phyloP scores from a whole-genome alignment of 2,888 invertebrate species.

The Dryomyza anilis region DNA sequence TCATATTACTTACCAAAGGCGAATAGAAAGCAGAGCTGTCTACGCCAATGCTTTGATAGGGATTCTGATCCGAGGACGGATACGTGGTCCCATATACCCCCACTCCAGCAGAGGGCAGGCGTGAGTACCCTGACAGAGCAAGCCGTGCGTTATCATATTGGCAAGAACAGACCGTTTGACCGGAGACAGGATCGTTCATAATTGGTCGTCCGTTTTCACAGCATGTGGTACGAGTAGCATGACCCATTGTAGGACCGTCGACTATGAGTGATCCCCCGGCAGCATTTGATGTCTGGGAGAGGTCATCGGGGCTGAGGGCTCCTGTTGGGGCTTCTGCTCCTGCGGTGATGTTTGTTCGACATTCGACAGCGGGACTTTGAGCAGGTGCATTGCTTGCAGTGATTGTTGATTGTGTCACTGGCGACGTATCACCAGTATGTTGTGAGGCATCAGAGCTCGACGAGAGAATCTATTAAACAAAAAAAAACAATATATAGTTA shows the following conservation, averaged over 20 bases:
- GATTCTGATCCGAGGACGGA: conserved; percentile 89
- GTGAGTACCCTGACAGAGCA: conserved; percentile 81
- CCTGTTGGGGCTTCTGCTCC: conserved; percentile 70
- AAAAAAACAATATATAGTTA: too few relatives aligned
- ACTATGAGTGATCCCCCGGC: not conserved
- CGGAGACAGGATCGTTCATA: conserved; percentile 90
- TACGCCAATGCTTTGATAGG: conserved; percentile 90
- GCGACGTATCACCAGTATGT: conserved; percentile 44
- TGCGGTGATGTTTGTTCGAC: conserved; percentile 58
- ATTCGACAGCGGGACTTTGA: conserved; percentile 59
- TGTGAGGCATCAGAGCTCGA: conserved; percentile 46
- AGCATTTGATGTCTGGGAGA: conserved; percentile 59
- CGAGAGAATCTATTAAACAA: conserved; percentile 51
- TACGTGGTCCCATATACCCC: conserved; percentile 86
- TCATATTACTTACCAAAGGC: conserved; percentile 82
- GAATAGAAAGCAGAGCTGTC: conserved; percentile 96
- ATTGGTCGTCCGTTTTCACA: conserved; percentile 91
- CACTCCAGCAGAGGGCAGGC: conserved; percentile 77
- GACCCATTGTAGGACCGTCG: conserved; percentile 28
- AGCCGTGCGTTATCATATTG: conserved; percentile 89
- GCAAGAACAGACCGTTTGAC: conserved; percentile 92
- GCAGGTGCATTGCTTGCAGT: conserved; percentile 50
- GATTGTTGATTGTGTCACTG: too few relatives aligned
- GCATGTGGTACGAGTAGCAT: conserved; percentile 62
- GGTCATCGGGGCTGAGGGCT: conserved; percentile 58